Percentiles rank a stretch among this genome's conserved stretches.
Evolutionary conservation across 1,140 invertebrate genomes (phyloP).

Genomic region (Cherax destructor): DNA sequence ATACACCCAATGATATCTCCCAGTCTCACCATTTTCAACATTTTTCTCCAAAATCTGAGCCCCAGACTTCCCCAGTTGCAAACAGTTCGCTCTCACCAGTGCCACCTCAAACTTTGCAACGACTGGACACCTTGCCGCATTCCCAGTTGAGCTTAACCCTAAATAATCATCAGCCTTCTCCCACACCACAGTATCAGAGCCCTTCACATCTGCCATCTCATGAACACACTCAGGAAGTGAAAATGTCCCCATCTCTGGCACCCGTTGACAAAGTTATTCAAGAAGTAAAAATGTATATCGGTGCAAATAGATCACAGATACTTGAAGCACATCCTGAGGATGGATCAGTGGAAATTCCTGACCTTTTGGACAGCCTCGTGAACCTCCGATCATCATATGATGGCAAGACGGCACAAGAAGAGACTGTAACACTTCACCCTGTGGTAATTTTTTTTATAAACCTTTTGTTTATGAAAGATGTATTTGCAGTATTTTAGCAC

Average conservation of each 20-base stretch:
- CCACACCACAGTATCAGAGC: not conserved
- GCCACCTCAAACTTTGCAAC: slow-evolving; percentile 13
- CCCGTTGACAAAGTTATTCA: slow-evolving; percentile 39
- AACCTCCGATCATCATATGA: slow-evolving; percentile 35
- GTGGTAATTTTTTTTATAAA: slow-evolving; percentile 20
- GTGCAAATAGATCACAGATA: not conserved
- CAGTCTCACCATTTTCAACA: not conserved
- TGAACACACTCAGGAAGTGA: slow-evolving; percentile 2
- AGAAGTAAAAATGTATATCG: slow-evolving; percentile 24
- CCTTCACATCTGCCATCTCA: slow-evolving; percentile 6
- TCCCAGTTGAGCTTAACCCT: not conserved
- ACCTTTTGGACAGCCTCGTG: slow-evolving; percentile 40
- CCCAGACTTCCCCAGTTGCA: not conserved
- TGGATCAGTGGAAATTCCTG: slow-evolving; percentile 44
- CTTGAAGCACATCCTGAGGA: not conserved
- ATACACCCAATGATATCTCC: not conserved
- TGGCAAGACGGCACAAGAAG: slow-evolving; percentile 24
- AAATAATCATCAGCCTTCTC: not conserved
- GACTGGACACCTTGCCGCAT: not conserved
- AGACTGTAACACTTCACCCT: slow-evolving; percentile 36
- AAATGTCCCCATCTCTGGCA: not conserved
- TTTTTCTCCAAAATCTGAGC: not conserved
- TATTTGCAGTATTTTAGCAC: no score
- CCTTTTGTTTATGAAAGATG: no score
- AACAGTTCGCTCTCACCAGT: not conserved